Evolutionary conservation across 2,113 vertebrate species (phyloP), one percentile per base, ranked within the genome.

Genomic region (Cyanocitta stelleri): DNA sequence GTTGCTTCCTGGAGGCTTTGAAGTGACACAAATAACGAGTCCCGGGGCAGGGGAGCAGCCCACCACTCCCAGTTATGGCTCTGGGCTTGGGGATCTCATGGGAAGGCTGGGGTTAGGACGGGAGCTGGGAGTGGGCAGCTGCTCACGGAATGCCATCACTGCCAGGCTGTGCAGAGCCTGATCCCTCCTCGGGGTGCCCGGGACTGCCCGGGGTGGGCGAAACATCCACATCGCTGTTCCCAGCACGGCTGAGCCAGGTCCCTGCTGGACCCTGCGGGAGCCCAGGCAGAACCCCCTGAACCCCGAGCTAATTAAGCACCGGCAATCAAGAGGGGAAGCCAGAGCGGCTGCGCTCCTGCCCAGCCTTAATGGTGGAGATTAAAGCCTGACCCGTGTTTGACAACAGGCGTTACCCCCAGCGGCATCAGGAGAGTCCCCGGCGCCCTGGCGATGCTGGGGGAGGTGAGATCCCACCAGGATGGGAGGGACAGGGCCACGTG

Each of bases 341-440:
- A 0, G 41, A 74, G 89, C 8, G 41, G 87, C 93, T 55, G 87
- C 6, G 5, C 86, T 96, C 96, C 94, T 72, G 37, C 68, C 3
- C 69, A 88, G 95, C 91, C 46, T 0, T 86, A 71, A 91, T 51
- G 79, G 88, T 35, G 91, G 39, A 86, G 93, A 96, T 97, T 91
- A 97, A 97, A 90, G 91, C 93, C 82, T 94, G 96, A 27, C 87
- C 95, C 11, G 41, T 95, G 96, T 97, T 84, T 96, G 94, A 94
- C 86, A 73, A 84, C 96, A 83, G 2, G 29, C 3, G 0, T 79
- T 62, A 91, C 84, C 93, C 89, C 64, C 48, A 4, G 63, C 3
- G 5, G 72, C 79, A 63, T 3, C 81, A n/a, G 85, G 29, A 61
- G 89, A 67, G 59, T 41, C 58, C 83, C 35, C 0, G 13, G 21